Base-by-base conservation (phyloP, 2,113 vertebrate genomes). In the Ornithorhynchus anatinus region DNA sequence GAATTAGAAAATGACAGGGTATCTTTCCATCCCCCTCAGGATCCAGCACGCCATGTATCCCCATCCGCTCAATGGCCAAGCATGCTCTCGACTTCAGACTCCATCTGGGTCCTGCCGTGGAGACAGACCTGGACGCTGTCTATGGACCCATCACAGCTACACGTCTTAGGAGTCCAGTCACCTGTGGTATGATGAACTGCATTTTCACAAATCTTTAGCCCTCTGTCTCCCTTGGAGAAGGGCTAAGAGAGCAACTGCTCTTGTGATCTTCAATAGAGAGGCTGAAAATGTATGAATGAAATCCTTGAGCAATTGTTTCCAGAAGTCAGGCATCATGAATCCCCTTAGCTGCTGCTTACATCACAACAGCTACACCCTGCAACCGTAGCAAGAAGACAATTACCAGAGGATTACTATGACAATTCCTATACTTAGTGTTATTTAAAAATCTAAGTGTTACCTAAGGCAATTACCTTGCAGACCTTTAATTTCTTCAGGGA, bases 381-480 rank as follows among this genome's bases (percentile, higher is more conserved):
- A 79, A 56, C 79, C 76, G 65, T 2, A 78, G 47, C 71, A 88
- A 80, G 75, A 86, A 80, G 81, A 90, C 77, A 88, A 90, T 89
- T 85, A 89, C 65, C 77, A 83, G 0, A 79, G 85, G 86, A 91
- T 89, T 90, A 89, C 91, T 69, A 84, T 80, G 88, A 66, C 84
- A 92, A 88, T 88, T 90, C 81, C 75, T 88, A 88, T 86, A 91
- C 86, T 88, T 84, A 87, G 84, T 86, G 82, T 91, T 92, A 91
- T 90, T 94, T 94, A 92, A 93, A 92, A 92, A 92, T 89, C 89
- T 90, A 92, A 94, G 91, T 77, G 67, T 89, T 91, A 92, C 88
- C 91, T 91, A 91, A 85, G 87, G 92, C 91, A 94, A 91, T 94
- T 94, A 91, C 88, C 88, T 90, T 84, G 75, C 88, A 91, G 88